Percentiles rank a stretch among this genome's conserved stretches.
Evolutionary conservation across 2,888 invertebrate species (phyloP).

Genomic region (Lomographa bimaculata): DNA sequence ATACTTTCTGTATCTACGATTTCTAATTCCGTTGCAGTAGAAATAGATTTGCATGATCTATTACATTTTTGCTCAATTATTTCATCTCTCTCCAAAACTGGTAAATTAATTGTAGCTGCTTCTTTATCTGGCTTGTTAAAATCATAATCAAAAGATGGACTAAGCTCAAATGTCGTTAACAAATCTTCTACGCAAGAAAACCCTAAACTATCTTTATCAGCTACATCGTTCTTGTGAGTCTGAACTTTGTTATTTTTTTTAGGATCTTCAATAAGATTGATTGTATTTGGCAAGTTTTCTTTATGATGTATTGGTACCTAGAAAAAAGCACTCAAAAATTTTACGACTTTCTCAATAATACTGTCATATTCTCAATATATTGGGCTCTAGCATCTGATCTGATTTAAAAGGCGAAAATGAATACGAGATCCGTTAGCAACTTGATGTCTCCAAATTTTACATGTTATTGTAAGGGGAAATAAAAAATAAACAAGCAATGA

Average conservation of each 20-base stretch:
- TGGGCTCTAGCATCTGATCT: too few relatives aligned
- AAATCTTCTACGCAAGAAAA: slow-evolving; percentile 51
- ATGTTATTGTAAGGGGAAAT: too few relatives aligned
- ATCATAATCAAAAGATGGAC: slow-evolving; percentile 9
- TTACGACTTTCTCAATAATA: too few relatives aligned
- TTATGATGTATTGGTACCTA: slow-evolving; percentile 40
- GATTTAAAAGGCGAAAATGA: too few relatives aligned
- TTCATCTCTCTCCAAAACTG: neutral
- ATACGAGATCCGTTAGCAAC: too few relatives aligned
- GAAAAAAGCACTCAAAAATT: slow-evolving; percentile 23
- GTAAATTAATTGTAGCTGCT: neutral
- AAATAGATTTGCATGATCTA: slow-evolving; percentile 37
- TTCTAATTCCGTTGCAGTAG: slow-evolving; percentile 44
- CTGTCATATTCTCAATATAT: too few relatives aligned
- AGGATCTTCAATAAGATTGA: slow-evolving; percentile 27
- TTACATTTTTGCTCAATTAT: slow-evolving; percentile 4
- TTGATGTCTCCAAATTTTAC: too few relatives aligned
- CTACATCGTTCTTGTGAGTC: neutral
- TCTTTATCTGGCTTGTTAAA: neutral
- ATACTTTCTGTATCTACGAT: slow-evolving; percentile 34
- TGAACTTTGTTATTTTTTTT: slow-evolving; percentile 24
- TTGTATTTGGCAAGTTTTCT: slow-evolving; percentile 42
- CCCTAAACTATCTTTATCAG: slow-evolving; percentile 39
- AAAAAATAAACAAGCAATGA: too few relatives aligned
- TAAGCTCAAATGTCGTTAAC: slow-evolving; percentile 26